Base-by-base conservation (phyloP, 2,113 vertebrate genomes). In the Rhizomys pruinosus region DNA sequence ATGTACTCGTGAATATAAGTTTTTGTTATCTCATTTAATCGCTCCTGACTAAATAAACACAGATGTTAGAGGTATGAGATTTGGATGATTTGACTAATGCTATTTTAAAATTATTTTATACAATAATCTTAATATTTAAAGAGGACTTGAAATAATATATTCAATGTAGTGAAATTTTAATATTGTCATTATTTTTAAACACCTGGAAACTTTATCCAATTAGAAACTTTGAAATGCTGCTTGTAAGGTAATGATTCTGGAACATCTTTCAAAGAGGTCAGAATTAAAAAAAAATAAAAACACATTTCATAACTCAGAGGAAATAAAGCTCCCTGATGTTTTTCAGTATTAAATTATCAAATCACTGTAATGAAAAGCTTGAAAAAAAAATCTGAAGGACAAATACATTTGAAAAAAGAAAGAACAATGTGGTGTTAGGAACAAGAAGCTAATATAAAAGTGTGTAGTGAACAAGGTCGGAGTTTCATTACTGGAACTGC, bases 401-500 rank as follows among this genome's bases (percentile, higher is more conserved):
- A 77, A 90, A n/a, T 92, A 16, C 15, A n/a, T 88, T 27, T 90
- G 47, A 57, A 77, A 69, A 91, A 91, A 88, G 59, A 92, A 66
- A 84, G 34, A 19, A 72, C 27, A 94, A 89, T 1, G 47, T 47
- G 16, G 10, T 68, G 80, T 69, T 84, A 68, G 82, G 73, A 78
- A 91, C 94, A 76, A 37, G 6, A 91, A 93, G 94, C 92, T 90
- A 84, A 92, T 96, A 90, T 71, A 84, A 92, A 92, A 94, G 22
- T 80, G 11, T 87, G 23, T 89, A 95, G 84, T 87, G 87, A 91
- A 66, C 42, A 94, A 32, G 12, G 59, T 82, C 82, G 27, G 27
- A 74, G 57, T 90, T 96, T 96, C 87, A 95, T 95, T 92, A 69
- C 72, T 73, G 82, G 95, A 82, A 12, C 68, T 90, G 44, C 27